phyloP scores from a whole-genome alignment of 2,113 vertebrate species.

The Gasterosteus aculeatus region DNA sequence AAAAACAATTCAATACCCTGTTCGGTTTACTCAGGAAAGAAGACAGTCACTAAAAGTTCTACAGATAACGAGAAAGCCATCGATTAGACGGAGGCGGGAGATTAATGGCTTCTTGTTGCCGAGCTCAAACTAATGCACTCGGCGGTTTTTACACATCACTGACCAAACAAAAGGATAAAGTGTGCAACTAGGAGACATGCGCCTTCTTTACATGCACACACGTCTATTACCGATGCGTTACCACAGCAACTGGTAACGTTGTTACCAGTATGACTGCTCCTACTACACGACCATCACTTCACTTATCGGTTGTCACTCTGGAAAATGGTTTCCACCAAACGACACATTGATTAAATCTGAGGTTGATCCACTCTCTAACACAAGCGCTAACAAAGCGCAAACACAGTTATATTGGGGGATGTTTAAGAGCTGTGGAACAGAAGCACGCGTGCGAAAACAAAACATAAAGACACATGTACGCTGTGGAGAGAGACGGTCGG shows the following conservation, averaged over 20 bases:
- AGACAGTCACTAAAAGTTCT: constrained; percentile 38
- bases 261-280: neutral
- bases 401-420: neutral
- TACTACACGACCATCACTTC: neutral
- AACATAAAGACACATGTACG: neutral
- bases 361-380: constrained; percentile 14
- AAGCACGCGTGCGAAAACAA: neutral
- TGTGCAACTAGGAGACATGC: neutral
- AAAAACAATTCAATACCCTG: constrained; percentile 28
- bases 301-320: neutral
- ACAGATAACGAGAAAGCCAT: constrained; percentile 45
- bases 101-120: constrained; percentile 45
- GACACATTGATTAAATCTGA: constrained; percentile 1
- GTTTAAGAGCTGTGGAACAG: neutral
- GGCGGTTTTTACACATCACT: constrained; percentile 29
- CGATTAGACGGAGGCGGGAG: constrained; percentile 40
- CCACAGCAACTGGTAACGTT: neutral
- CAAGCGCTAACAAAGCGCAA: neutral
- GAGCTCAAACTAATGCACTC: constrained; percentile 1
- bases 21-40: constrained; percentile 30
- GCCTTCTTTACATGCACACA: neutral
- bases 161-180: constrained; percentile 13
- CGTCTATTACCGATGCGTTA: neutral
- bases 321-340: constrained; percentile 6
- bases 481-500: neutral